Base-by-base conservation (phyloP, 2,797 vertebrate genomes). In the Eulemur mongoz region DNA sequence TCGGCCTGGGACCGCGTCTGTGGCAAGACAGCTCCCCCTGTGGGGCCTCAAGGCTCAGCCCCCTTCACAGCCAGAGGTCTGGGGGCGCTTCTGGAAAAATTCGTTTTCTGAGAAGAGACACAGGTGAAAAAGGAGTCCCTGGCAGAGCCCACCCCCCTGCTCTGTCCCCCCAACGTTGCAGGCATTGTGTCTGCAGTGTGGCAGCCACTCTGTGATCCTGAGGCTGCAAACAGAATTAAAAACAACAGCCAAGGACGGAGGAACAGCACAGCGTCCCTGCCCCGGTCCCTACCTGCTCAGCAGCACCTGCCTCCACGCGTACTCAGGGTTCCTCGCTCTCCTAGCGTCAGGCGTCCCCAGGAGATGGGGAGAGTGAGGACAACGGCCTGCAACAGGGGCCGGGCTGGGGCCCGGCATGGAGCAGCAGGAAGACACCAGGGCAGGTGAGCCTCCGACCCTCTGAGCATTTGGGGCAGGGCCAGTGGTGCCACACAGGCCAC, bases 221-320 rank as follows among this genome's bases (percentile, higher is more conserved):
- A 91, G 40, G 23, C 11, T 22, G 13, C 52, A 32, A 59, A 35
- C 27, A 25, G 43, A 32, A 22, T 23, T 22, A 59, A 22, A 54
- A 30, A 12, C 8, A 65, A 12, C 5, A 65, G 57, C 40, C 12
- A 3, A 5, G 65, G 48, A 11, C 2, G 6, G 15, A 20, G 32
- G 11, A 11, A 3, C 43, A 1, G 22, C 40, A 27, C 70, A 40
- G 45, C 1, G 1, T 9, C 22, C 50, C 54, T 14, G 27, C 7
- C 20, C 20, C 1, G 1, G 1, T 4, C 6, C 18, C 25, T 57
- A 2, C 4, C 7, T 5, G 15, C 38, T 8, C 40, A 40, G 40
- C 40, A 40, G 73, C 59, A 3, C 23, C 20, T 1, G 69, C 57
- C 82, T 11, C 48, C 3, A 0, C 0, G 25, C 5, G 25, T 2